Percentiles rank a stretch among this genome's conserved stretches.
phyloP scores from a whole-genome alignment of 2,113 vertebrate genomes.

The Onychostoma macrolepis region DNA sequence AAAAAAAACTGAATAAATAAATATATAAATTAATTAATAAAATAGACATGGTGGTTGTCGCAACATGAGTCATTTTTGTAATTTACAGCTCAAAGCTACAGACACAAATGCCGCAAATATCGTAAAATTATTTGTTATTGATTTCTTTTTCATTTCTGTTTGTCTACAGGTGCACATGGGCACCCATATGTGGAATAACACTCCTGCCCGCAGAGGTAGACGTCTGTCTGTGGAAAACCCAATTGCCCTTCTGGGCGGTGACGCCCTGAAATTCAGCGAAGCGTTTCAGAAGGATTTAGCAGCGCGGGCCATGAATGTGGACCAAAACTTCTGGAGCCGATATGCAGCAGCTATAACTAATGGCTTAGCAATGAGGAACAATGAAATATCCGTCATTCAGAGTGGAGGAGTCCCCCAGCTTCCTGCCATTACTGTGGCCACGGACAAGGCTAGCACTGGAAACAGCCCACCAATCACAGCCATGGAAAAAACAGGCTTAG shows the following conservation, averaged over 20 bases:
- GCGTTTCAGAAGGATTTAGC: constrained; percentile 98
- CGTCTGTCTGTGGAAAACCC: constrained; percentile 96
- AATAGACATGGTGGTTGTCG: background rate
- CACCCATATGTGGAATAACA: constrained; percentile 99
- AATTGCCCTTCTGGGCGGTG: constrained; percentile 89
- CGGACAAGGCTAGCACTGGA: constrained; percentile 84
- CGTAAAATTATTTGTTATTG: background rate
- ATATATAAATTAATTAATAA: background rate
- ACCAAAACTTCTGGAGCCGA: constrained; percentile 95
- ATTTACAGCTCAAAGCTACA: background rate
- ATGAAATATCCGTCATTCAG: constrained; percentile 99
- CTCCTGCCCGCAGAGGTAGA: constrained; percentile 90
- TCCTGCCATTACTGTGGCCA: constrained; percentile 83
- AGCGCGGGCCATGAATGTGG: constrained; percentile 91
- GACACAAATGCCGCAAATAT: background rate
- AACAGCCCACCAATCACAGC: constrained; percentile 79
- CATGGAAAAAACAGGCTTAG: constrained; percentile 86
- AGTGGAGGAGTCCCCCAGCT: constrained; percentile 91
- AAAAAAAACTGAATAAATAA: background rate
- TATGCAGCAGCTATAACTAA: constrained; percentile 94
- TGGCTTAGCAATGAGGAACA: constrained; percentile 95
- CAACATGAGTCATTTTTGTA: background rate
- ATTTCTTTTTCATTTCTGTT: constrained; percentile 1
- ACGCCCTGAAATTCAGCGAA: constrained; percentile 92
- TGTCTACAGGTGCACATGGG: constrained; percentile 94